These are phyloP conservation scores for Machimus rusticus DNA, from an alignment of 2,888 invertebrate genomes.

Conservation along the genomic window DNA sequence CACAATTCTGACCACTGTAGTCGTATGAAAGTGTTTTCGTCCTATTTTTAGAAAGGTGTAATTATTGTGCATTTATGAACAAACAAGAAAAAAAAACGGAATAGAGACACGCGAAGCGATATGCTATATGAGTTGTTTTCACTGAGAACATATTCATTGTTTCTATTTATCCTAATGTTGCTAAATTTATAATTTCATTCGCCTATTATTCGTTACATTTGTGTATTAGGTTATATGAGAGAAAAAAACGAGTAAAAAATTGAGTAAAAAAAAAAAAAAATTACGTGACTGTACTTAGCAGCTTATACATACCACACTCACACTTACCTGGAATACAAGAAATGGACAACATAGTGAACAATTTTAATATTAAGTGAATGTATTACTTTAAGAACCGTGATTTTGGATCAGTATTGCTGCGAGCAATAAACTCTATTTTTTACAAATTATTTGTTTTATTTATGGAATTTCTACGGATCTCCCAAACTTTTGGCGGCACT, in stretches of 20 bases:
- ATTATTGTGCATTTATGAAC: slow-evolving; percentile 30
- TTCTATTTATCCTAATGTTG: slow-evolving; percentile 24
- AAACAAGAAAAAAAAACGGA: background rate
- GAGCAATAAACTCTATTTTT: slow-evolving; percentile 35
- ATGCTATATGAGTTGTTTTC: slow-evolving; percentile 16
- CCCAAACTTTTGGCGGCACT: background rate
- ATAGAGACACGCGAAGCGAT: background rate
- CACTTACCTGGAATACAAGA: slow-evolving; percentile 19
- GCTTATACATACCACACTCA: background rate
- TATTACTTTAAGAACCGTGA: slow-evolving; percentile 32
- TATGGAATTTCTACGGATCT: background rate
- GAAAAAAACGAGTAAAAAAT: background rate
- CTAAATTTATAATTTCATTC: slow-evolving; percentile 19
- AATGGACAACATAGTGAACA: slow-evolving; percentile 10
- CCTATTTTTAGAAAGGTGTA: slow-evolving; percentile 35
- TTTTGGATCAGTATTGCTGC: slow-evolving; percentile 35
- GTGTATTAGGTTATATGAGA: slow-evolving; percentile 19
- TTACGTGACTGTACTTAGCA: slow-evolving; percentile 30
- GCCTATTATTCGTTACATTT: slow-evolving; percentile 31
- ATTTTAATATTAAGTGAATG: slow-evolving; percentile 24
- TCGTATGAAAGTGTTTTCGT: slow-evolving; percentile 22
- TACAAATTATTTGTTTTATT: background rate
- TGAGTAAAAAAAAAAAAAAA: background rate
- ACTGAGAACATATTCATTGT: slow-evolving; percentile 7
- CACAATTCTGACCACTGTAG: slow-evolving; percentile 28